Conservation (phyloP, 1,140 invertebrate genomes). For the Ephestia elutella region DNA sequence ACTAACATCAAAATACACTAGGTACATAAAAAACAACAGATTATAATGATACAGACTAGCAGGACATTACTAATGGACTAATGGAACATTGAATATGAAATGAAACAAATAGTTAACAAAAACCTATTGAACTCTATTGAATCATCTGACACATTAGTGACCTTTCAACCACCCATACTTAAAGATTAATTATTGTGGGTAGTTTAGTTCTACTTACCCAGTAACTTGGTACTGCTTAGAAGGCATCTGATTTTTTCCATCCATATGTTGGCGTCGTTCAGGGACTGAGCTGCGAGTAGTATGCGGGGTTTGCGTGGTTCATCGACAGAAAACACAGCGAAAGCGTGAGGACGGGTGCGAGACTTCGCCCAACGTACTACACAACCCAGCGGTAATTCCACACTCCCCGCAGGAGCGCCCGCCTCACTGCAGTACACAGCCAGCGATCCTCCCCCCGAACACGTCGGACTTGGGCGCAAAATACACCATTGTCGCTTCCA, state of each 20-base stretch:
- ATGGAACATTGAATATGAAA: neutral
- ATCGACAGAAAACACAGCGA: conserved; percentile 54
- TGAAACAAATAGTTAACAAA: neutral
- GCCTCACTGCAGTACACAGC: conserved; percentile 64
- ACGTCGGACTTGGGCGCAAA: conserved; percentile 52
- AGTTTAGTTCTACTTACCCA: conserved; percentile 40
- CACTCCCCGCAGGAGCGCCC: conserved; percentile 50
- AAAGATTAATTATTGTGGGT: conserved; percentile 35
- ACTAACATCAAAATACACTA: neutral
- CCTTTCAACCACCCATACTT: conserved; percentile 8
- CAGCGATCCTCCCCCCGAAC: conserved; percentile 49
- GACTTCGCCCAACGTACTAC: conserved; percentile 57
- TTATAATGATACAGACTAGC: too few relatives aligned
- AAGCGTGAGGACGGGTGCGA: conserved; percentile 54
- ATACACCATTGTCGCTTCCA: conserved; percentile 70
- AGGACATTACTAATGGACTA: too few relatives aligned
- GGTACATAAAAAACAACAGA: neutral
- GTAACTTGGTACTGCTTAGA: conserved; percentile 42
- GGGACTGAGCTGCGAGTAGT: conserved; percentile 46
- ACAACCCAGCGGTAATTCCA: conserved; percentile 51
- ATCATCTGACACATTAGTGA: neutral
- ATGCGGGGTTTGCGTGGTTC: conserved; percentile 54
- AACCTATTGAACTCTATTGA: neutral
- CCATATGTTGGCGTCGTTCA: conserved; percentile 55
- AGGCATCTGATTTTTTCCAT: conserved; percentile 62